Evolutionary conservation across 2,797 vertebrate species (phyloP), one percentile per base, ranked within the genome.

Genomic region (Poeciliopsis infans): DNA sequence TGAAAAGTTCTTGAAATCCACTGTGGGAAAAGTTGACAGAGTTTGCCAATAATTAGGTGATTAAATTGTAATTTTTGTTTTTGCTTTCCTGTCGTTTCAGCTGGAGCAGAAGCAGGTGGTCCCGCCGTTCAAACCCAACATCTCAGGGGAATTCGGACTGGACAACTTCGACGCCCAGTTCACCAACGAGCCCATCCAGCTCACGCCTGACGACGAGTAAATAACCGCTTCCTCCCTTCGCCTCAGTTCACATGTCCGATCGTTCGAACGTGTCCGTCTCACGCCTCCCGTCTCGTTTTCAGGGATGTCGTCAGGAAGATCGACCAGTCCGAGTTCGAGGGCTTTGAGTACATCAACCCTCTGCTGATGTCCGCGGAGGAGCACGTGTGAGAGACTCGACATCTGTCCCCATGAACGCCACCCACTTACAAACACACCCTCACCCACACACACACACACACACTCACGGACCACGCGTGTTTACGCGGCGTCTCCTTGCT

Each of bases 61-160:
- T 13, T 13, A 53, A 36, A n/a, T 33, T 10, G 7, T 45, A 7
- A 36, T 72, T 61, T 16, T 16, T 46, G 3, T 12, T 45, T 7
- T 39, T 46, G 23, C 47, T 72, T 39, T 72, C 49, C 23, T 87
- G 78, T 82, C 94, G 64, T 94, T 95, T 68, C 94, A 99, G 98
- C 97, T 99, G 98, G 97, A 99, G 89, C 98, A 99, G 89, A 99
- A 98, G 83, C 98, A 99, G 92, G 97, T 99, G 89, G 97, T 99
- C 68, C 98, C 98, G 87, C 98, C 98, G 0, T 99, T 99, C 92
- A 99, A 99, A 92, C 98, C 98, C 86, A 99, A 99, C 94, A 99
- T 99, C 95, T 99, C 97, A 81, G 98, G 98, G 80, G 98, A 99
- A 91, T 99, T 98, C 83, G 98, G 98, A 83, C 95, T 99, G 93